phyloP scores from a whole-genome alignment of 2,113 vertebrate genomes.

The Antechinus flavipes region DNA sequence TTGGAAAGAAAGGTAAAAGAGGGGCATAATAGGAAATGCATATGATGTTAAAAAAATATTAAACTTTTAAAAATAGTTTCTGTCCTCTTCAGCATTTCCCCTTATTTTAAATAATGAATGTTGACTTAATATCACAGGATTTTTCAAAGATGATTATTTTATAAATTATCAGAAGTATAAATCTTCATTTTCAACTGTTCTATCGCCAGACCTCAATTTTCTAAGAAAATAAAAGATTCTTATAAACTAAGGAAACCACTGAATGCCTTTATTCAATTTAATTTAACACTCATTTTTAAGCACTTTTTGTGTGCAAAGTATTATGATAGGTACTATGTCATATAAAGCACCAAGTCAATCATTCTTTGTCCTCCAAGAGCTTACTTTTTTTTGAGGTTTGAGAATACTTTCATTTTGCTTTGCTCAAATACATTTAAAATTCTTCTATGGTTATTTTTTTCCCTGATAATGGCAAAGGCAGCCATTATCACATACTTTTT shows the following conservation, averaged over 20 bases:
- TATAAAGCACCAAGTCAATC: background rate
- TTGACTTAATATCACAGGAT: background rate
- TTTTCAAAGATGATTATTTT: background rate
- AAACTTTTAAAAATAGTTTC: background rate
- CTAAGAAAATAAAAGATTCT: background rate
- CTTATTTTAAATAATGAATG: background rate
- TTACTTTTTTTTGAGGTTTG: background rate
- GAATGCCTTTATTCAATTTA: constrained; percentile 33
- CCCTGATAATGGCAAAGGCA: background rate
- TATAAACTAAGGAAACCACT: background rate
- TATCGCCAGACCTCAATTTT: background rate
- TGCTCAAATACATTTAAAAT: background rate
- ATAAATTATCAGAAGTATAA: background rate
- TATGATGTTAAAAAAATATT: background rate
- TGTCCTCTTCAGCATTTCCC: background rate
- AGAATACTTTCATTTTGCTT: background rate
- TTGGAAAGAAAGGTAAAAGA: background rate
- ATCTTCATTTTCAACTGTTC: background rate
- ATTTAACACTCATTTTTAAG: background rate
- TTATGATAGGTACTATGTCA: background rate
- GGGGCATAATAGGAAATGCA: background rate
- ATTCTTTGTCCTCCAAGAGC: background rate
- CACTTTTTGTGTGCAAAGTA: background rate
- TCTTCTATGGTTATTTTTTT: background rate
- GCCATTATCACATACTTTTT: background rate